Evolutionary conservation across 2,797 vertebrate species (phyloP).

Genomic region (Spondyliosoma cantharus): DNA sequence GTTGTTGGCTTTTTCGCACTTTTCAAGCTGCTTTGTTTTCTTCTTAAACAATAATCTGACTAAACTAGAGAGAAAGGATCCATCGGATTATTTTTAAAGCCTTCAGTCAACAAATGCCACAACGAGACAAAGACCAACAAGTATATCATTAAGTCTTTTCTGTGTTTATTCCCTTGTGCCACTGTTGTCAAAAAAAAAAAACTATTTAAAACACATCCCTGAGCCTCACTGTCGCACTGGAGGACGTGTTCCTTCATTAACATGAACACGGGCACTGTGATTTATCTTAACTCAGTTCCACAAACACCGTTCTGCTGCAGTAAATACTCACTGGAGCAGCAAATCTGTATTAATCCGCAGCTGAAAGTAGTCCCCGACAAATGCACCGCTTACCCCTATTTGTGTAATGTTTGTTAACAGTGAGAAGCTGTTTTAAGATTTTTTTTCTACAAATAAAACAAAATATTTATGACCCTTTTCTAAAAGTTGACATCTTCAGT

Average conservation of each 20-base stretch:
- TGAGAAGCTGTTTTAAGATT: background rate
- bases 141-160: background rate
- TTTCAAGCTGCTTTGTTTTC: slow-evolving; percentile 3
- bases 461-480: background rate
- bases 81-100: too few relatives aligned
- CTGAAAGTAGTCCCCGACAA: background rate
- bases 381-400: background rate
- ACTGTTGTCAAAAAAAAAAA: too few relatives aligned
- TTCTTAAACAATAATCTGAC: background rate
- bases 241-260: slow-evolving; percentile 20
- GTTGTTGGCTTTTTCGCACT: background rate
- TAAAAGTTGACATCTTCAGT: background rate
- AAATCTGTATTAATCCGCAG: background rate
- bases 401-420: background rate
- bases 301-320: slow-evolving; percentile 6
- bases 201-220: slow-evolving; percentile 17
- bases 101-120: background rate
- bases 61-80: background rate
- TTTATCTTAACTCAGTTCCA: slow-evolving; percentile 6
- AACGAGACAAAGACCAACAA: background rate
- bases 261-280: background rate
- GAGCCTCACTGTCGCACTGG: background rate
- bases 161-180: background rate
- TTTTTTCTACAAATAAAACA: background rate
- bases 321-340: slow-evolving; percentile 15